Base-by-base conservation (phyloP, 2,888 invertebrate genomes). In the Meganola albula region DNA sequence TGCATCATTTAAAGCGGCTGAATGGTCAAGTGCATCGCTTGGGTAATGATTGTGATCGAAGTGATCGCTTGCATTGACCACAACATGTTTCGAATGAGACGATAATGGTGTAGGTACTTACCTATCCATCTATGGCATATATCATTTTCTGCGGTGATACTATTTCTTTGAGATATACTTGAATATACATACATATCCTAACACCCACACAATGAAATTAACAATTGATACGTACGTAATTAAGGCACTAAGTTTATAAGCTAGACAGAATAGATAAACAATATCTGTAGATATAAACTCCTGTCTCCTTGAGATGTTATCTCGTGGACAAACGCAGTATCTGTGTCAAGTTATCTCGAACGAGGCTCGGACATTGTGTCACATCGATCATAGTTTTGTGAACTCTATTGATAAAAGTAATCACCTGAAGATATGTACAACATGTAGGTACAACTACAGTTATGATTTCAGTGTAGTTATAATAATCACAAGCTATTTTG, bases 361-460 rank as follows among this genome's bases (percentile, higher is more conserved):
- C 58, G 48, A 61, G 52, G 63, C 59, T 60, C 44, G 54, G 52
- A 46, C 54, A 53, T 51, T 60, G 52, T 58, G 55, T 38, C 48
- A 44, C 77, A 83, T 84, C 83, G 60, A 82, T 84, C 83, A 83
- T 78, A 69, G 77, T 80, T 79, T 77, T 70, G 70, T 82, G 58
- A 61, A 67, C 57, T 73, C 58, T 44, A 56, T 63, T 72, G 78
- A 82, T 80, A 78, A 79, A 59, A 50, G 39, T 53, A 65, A 57
- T 61, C 59, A 46, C 48, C 38, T 50, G 48, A 21, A 58, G 69
- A 74, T 74, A 64, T n/a, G n/a, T n/a, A n/a, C n/a, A n/a, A n/a
- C n/a, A n/a, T n/a, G n/a, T n/a, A n/a, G n/a, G n/a, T n/a, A n/a
- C n/a, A n/a, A n/a, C n/a, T n/a, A n/a, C n/a, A n/a, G n/a, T n/a